Evolutionary conservation across 2,797 vertebrate species (phyloP).

Genomic region (Poecilia wingei): DNA sequence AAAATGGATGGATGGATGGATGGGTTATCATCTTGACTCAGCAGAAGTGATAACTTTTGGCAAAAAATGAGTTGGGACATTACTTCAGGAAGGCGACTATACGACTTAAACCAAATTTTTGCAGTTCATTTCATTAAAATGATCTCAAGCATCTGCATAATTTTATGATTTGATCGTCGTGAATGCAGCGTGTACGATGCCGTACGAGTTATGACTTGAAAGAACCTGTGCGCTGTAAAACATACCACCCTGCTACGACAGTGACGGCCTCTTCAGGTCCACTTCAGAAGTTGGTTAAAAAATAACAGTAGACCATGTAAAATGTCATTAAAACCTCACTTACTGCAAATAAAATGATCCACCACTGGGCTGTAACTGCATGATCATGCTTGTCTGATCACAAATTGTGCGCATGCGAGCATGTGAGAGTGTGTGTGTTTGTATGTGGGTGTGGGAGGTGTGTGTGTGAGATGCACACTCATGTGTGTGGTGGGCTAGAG

Average conservation of each 20-base stretch:
- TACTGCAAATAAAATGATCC: slow-evolving; percentile 64
- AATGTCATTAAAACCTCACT: slow-evolving; percentile 62
- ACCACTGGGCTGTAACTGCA: slow-evolving; percentile 58
- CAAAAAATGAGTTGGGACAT: no score
- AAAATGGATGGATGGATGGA: no score
- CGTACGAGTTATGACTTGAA: slow-evolving; percentile 10
- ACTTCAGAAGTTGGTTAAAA: slow-evolving; percentile 57
- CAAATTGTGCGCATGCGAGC: slow-evolving; percentile 26
- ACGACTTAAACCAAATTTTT: not conserved
- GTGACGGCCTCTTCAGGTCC: slow-evolving; percentile 31
- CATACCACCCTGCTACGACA: not conserved
- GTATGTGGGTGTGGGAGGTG: not conserved
- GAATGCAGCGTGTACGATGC: not conserved
- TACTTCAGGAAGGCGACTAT: not conserved
- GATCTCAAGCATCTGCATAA: not conserved
- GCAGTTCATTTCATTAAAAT: not conserved
- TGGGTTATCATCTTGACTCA: no score
- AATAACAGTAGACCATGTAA: slow-evolving; percentile 57
- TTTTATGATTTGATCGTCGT: not conserved
- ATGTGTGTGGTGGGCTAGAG: slow-evolving; percentile 35
- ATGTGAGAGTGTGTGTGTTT: slow-evolving; percentile 19
- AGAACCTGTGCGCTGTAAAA: slow-evolving; percentile 8
- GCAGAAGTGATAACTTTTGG: no score
- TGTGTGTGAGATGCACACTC: not conserved
- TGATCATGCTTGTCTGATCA: slow-evolving; percentile 70